phyloP scores from a whole-genome alignment of 2,888 invertebrate species.

The Catonia carolina region DNA sequence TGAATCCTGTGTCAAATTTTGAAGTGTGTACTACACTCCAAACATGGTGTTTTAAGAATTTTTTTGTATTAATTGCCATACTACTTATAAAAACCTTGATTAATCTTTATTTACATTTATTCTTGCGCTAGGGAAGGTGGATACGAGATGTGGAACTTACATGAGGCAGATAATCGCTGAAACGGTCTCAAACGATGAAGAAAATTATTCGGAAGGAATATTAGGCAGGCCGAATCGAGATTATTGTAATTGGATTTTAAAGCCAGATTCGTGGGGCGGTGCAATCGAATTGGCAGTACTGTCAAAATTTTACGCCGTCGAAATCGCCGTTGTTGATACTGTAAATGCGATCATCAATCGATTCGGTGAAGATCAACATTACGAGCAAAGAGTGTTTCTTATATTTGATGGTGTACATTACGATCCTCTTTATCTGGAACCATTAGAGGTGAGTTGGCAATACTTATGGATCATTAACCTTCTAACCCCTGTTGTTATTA shows the following conservation, averaged over 20 bases:
- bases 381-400: conserved; percentile 74
- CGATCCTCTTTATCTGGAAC: conserved; percentile 85
- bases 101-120: neutral
- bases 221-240: conserved; percentile 75
- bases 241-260: conserved; percentile 86
- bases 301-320: conserved; percentile 77
- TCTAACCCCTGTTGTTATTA: no score
- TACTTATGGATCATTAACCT: no score
- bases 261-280: conserved; percentile 89
- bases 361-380: conserved; percentile 88
- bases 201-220: conserved; percentile 77
- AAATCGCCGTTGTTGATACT: conserved; percentile 91
- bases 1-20: no score
- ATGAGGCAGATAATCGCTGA: conserved; percentile 85
- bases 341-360: conserved; percentile 83
- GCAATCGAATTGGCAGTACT: conserved; percentile 88
- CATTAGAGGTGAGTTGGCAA: conserved; percentile 57
- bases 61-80: no score
- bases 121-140: conserved; percentile 52
- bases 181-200: conserved; percentile 67
- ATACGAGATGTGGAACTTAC: conserved; percentile 61
- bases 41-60: no score
- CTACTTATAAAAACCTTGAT: neutral
- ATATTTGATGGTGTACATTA: conserved; percentile 96
- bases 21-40: no score